A percentile compares a stretch with the other conserved stretches of the same genome.
Evolutionary conservation across 23 tunicate genomes (phyloP).

Genomic region (Styela plicata): DNA sequence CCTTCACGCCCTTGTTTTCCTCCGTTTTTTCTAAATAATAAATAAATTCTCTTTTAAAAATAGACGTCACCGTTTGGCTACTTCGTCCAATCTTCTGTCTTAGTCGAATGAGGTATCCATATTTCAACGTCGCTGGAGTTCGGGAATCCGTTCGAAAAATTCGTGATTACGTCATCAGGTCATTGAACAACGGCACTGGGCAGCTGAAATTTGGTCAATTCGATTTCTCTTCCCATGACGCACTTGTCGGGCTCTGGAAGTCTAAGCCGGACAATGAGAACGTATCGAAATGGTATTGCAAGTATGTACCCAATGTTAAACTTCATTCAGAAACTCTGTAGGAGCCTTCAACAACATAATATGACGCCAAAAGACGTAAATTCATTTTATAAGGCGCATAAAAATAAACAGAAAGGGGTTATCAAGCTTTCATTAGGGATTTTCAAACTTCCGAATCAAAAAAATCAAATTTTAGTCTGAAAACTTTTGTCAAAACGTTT

Average conservation of each 20-base stretch:
- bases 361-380: too few species aligned
- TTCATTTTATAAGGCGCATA: too few species aligned
- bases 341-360: too few species aligned
- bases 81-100: neutral
- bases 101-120: neutral
- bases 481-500: too few species aligned
- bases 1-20: too few species aligned
- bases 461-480: too few species aligned
- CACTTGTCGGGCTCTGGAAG: neutral
- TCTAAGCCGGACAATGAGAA: neutral
- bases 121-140: neutral
- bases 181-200: neutral
- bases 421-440: too few species aligned
- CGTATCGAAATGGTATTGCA: neutral
- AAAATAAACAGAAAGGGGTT: too few species aligned
- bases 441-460: too few species aligned
- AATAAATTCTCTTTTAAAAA: too few species aligned
- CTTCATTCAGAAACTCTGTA: too few species aligned
- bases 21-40: too few species aligned
- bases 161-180: neutral
- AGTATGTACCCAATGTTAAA: neutral
- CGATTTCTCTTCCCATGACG: neutral
- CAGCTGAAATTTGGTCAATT: neutral
- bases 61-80: neutral
- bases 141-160: neutral